Evolutionary conservation across 1,140 invertebrate genomes (phyloP), one percentile per base, ranked within the genome.

Genomic region (Cotesia glomerata): DNA sequence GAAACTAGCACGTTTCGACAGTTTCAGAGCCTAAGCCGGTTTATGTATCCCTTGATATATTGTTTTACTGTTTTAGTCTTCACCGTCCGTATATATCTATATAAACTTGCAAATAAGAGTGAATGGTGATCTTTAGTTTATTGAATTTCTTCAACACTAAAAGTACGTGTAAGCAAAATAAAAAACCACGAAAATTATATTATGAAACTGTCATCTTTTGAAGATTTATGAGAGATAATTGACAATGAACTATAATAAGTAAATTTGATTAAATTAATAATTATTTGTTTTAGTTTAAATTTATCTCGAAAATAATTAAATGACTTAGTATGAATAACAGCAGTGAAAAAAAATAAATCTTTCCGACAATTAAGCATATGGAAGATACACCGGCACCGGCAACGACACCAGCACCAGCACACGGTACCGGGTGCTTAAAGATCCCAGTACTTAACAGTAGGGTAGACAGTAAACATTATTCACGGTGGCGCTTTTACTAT

Each of bases 291-390:
- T 8, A 5, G 2, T 45, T 45, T 45, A 58, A 9, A 54, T 58
- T 62, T 13, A 62, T 13, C 3, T 13, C 3, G 9, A n/a, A 62
- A 62, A 62, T 62, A 62, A 62, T 62, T 49, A 64, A 49, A 3
- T 16, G 26, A 26, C 2, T 9, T n/a, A 64, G 39, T 45, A 45
- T 45, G 39, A 45, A 32, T 16, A 39, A n/a, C 3, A 39, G 32
- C 3, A 45, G 56, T 16, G 32, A 69, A 39, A 32, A 26, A 69
- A 69, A 69, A 69, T 61, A 61, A 61, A 69, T 69, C 68, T 69
- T 61, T 11, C 36, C 16, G 68, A 69, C 68, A 69, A 69, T 69
- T 56, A 69, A 69, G 56, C 68, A 69, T 69, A 69, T 69, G 68
- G 56, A 69, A 69, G 49, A 58, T 49, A 61, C 45, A 13, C 34